Base-by-base conservation (phyloP, 2,888 invertebrate species). In the Peribatodes rhomboidaria region DNA sequence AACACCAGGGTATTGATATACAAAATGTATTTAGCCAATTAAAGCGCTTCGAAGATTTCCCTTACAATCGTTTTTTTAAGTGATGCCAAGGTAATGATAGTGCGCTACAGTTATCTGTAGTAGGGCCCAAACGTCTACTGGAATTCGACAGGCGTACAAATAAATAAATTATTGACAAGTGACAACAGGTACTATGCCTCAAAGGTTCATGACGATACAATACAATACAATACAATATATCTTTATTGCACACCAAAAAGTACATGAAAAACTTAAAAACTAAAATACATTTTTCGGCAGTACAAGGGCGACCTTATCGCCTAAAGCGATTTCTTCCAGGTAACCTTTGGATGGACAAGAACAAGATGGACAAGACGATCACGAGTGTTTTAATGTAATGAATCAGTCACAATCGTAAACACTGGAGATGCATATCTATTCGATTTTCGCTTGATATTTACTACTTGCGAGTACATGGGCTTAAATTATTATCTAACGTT, bases 171-270 rank as follows among this genome's bases (percentile, higher is more conserved):
- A 46, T 53, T 54, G 54, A 55, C 37, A 61, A 61, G 61, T 49
- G 39, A 71, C 71, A 73, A 66, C 53, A 68, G 68, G 64, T 67
- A 59, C 63, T 52, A 61, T 65, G 47, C 49, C 20, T 42, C 14
- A 27, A 31, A 37, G 44, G 18, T 13, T 55, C 33, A 47, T 47
- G 13, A 47, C 20, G n/a, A n/a, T n/a, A n/a, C n/a, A n/a, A n/a
- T n/a, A n/a, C n/a, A n/a, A n/a, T n/a, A n/a, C n/a, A n/a, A n/a
- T n/a, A n/a, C n/a, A n/a, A n/a, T n/a, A n/a, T n/a, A n/a, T n/a
- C n/a, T n/a, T n/a, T n/a, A n/a, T n/a, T n/a, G n/a, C n/a, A n/a
- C n/a, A n/a, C n/a, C n/a, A n/a, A n/a, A n/a, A n/a, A n/a, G n/a
- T n/a, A n/a, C n/a, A n/a, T n/a, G n/a, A n/a, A n/a, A n/a, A n/a